phyloP scores from a whole-genome alignment of 2,888 invertebrate genomes.

The Deilephila elpenor region DNA sequence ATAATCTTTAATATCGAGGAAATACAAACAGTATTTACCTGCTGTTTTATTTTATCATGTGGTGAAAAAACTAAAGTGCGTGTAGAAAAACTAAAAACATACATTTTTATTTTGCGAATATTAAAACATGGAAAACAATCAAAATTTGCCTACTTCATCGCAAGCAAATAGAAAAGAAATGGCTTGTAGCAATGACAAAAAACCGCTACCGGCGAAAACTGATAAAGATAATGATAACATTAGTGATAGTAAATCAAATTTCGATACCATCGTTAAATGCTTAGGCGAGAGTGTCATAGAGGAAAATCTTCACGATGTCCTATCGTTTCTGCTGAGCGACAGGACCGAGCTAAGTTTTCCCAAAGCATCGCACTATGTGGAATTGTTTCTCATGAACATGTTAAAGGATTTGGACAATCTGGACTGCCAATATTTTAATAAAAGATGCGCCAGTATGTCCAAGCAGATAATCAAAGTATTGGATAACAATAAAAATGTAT shows the following conservation, averaged over 20 bases:
- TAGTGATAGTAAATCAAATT: not conserved
- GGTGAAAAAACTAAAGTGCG: not conserved
- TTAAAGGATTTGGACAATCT: conserved; percentile 7
- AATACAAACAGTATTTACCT: not conserved
- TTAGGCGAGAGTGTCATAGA: not conserved
- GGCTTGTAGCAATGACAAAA: not conserved
- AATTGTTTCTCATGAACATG: conserved; percentile 8
- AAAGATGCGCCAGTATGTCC: conserved; percentile 5
- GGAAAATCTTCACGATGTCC: conserved; percentile 14
- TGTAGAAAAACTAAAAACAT: too few species aligned
- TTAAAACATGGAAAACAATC: conserved; percentile 9
- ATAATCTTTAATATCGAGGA: not conserved
- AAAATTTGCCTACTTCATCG: not conserved
- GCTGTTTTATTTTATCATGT: not conserved
- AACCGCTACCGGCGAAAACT: not conserved
- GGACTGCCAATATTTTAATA: conserved; percentile 7
- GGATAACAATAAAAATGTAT: conserved; percentile 39
- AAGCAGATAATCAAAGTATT: conserved; percentile 42
- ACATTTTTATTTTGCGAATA: not conserved
- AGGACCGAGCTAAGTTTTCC: conserved; percentile 7
- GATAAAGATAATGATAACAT: not conserved
- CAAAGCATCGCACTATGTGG: not conserved
- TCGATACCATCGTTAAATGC: conserved; percentile 3
- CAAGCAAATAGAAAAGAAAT: not conserved
- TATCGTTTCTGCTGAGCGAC: conserved; percentile 14